Percentiles rank a stretch among this genome's conserved stretches.
Evolutionary conservation across 1,140 invertebrate genomes (phyloP).

Genomic region (Pomacea maculata): DNA sequence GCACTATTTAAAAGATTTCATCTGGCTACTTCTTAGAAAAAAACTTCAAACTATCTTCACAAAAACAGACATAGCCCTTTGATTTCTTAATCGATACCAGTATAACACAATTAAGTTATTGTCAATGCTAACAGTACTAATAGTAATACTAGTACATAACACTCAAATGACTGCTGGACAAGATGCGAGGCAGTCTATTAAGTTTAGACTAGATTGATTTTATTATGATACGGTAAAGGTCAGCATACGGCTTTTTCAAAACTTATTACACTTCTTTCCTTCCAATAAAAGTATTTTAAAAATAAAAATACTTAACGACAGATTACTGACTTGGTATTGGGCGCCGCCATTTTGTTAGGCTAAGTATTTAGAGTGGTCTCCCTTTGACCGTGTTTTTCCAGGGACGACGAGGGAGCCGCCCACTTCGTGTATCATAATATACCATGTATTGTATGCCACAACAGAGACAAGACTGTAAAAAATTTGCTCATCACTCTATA

Average conservation of each 20-base stretch:
- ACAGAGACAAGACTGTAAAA: neutral
- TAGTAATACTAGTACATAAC: no score
- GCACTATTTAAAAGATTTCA: no score
- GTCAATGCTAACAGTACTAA: no score
- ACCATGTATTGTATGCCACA: neutral
- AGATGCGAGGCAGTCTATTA: no score
- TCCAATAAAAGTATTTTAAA: neutral
- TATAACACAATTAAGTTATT: no score
- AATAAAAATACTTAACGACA: neutral
- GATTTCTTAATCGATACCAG: no score
- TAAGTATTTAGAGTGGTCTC: neutral
- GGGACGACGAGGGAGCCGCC: neutral
- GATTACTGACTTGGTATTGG: constrained; percentile 26
- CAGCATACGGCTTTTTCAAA: neutral
- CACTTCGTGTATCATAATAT: neutral
- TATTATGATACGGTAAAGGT: neutral
- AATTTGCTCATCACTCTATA: neutral
- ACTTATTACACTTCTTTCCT: neutral
- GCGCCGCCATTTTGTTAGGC: constrained; percentile 25
- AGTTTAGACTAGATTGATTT: no score
- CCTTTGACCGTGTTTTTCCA: neutral
- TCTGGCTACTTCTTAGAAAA: no score
- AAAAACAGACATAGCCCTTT: no score
- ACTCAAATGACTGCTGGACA: no score
- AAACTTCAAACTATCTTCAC: no score